These are phyloP conservation scores for Aphidoletes aphidimyza DNA, from an alignment of 2,888 invertebrate genomes.

Conservation along the genomic window DNA sequence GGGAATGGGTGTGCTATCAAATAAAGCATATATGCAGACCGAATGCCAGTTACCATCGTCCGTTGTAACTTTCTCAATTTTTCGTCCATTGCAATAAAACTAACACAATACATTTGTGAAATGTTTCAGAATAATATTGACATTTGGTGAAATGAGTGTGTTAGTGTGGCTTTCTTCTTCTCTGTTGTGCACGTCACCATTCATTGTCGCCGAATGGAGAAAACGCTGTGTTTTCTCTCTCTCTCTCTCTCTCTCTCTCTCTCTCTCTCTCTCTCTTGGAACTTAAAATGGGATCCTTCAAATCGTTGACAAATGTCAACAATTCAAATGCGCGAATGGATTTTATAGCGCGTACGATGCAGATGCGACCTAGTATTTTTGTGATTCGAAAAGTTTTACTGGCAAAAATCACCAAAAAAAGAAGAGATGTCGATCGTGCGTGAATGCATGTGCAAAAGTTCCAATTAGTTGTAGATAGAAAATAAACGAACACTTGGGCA, in stretches of 20 bases:
- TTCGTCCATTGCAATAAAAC: slow-evolving; percentile 31
- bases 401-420: not conserved
- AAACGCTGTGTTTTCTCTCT: no score
- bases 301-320: slow-evolving; percentile 35
- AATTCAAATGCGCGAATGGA: not conserved
- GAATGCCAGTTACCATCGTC: not conserved
- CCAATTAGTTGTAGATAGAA: slow-evolving; percentile 9
- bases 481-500: slow-evolving; percentile 32
- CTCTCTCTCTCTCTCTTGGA: no score
- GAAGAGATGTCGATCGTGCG: not conserved
- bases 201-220: not conserved
- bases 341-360: not conserved
- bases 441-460: slow-evolving; percentile 1
- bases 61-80: slow-evolving; percentile 33
- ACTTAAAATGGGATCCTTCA: slow-evolving; percentile 7
- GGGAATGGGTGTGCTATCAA: no score
- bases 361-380: not conserved
- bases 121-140: slow-evolving; percentile 20
- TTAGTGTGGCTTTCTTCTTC: not conserved
- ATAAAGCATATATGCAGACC: not conserved
- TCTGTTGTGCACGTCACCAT: not conserved
- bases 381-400: not conserved
- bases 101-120: slow-evolving; percentile 7
- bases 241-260: no score
- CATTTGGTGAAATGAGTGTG: not conserved